Evolutionary conservation across 2,797 vertebrate genomes (phyloP), one percentile per base, ranked within the genome.

Genomic region (Rallus crepitans): DNA sequence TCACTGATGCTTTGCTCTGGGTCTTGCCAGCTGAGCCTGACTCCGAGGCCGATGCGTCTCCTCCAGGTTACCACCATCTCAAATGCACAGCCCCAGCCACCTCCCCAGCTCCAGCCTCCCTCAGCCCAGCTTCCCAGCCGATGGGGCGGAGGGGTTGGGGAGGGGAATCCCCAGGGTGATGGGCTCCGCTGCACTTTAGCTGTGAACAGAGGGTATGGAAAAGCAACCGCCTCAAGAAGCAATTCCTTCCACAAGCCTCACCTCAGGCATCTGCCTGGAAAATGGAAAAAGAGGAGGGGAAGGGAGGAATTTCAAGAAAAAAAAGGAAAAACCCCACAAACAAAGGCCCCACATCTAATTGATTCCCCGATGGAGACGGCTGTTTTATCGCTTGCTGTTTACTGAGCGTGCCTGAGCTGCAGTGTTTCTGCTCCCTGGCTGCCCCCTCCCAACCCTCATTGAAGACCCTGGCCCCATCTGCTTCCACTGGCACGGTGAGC

Each of bases 241-340:
- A n/a, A 81, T 35, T 35, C 33, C 69, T 86, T 42, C 80, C 63
- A 15, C 61, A 25, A 9, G n/a, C 86, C 64, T 86, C 72, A 86
- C 89, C 72, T 90, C n/a, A 56, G 75, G 72, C 89, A 92, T 92
- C 91, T 80, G 82, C 85, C 78, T 27, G 48, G 48, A 64, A 87
- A 90, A 84, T 27, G 68, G 72, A 39, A 83, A 55, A 50, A 92
- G 33, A 33, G 35, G 31, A 70, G 40, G 55, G 71, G 57, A 90
- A 37, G 30, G 23, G 18, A 42, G 12, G 8, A 70, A 45, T 23
- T 6, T 16, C 65, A 73, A 40, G 42, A 37, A 20, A 37, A 40
- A 20, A 37, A 40, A 20, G 24, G 28, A n/a, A 35, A 59, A 45
- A 37, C 20, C 56, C 20, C 60, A 48, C 47, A 48, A 48, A 48